Evolutionary conservation across 2,113 vertebrate species (phyloP), one percentile per base, ranked within the genome.

Genomic region (Rostratula benghalensis): DNA sequence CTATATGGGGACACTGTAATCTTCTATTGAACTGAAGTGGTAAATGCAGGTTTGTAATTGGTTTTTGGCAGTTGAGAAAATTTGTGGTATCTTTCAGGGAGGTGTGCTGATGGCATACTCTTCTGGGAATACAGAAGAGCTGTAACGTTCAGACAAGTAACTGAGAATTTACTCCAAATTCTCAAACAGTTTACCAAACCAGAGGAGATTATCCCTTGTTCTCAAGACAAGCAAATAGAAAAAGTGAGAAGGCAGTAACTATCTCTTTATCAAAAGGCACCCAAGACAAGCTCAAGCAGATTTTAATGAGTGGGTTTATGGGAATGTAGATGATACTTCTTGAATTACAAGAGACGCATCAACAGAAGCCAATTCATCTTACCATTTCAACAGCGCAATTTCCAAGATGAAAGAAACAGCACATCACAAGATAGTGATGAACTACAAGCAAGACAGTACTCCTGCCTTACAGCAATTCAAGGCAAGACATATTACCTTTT

Each of bases 231-330:
- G 9, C 33, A 69, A 94, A 76, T 20, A 64, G 73, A n/a, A 94
- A 92, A 91, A 93, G 20, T 39, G 54, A 87, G 50, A 74, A 89
- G 22, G 54, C 35, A 83, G 15, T 53, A 91, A 69, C 31, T 60
- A 27, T 48, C 3, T 65, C 51, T 67, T 21, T 67, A 39, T 70
- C 53, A 77, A 54, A 89, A n/a, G 30, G 18, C 30, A 60, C 61
- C 45, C 59, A 65, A 86, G 39, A 70, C 59, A 89, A 86, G 5
- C 63, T 86, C 30, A 94, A 88, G 63, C 13, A 83, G n/a, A 56
- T 88, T 90, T 92, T 92, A 48, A 82, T 90, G 74, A 67, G 31
- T 59, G 91, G 59, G 10, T 85, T 93, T 92, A 68, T 64, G 30
- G 21, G n/a, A 81, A n/a, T 21, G 37, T 59, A 30, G 37, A 45